Conservation (phyloP, 2,888 invertebrate genomes). For the Acanthopleura granulata region DNA sequence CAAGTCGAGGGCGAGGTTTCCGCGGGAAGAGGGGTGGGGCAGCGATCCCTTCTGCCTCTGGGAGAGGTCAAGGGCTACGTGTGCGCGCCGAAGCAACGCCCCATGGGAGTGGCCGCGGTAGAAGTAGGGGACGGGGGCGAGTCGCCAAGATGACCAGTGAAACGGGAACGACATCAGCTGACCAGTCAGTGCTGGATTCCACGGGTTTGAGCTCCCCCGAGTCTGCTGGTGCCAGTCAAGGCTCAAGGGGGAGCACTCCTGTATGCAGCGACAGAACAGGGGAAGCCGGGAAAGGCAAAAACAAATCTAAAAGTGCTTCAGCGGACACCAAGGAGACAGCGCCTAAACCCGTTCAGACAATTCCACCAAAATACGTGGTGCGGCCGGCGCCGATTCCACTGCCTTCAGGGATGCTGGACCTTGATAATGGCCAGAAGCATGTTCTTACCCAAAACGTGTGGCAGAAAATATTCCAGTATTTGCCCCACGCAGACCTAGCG, state of each 20-base stretch:
- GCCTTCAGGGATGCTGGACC: conserved; percentile 51
- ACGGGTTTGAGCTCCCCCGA: background rate
- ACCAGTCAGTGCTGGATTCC: background rate
- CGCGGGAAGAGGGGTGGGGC: background rate
- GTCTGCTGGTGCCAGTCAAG: background rate
- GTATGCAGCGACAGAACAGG: background rate
- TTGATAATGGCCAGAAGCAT: conserved; percentile 47
- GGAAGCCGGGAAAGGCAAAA: background rate
- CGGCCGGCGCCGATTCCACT: conserved; percentile 60
- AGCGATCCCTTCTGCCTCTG: background rate
- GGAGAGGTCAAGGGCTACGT: conserved; percentile 14
- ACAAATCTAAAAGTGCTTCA: background rate
- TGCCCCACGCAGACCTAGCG: conserved; percentile 74
- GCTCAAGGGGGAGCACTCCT: background rate
- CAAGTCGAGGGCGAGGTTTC: background rate
- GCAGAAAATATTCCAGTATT: conserved; percentile 69
- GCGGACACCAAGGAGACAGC: background rate
- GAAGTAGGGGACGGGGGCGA: background rate
- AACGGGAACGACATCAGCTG: background rate
- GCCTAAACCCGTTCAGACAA: conserved; percentile 7
- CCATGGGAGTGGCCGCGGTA: background rate
- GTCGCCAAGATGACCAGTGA: background rate
- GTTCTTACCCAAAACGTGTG: conserved; percentile 64
- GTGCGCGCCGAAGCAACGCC: background rate
- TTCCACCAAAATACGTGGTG: conserved; percentile 45